Evolutionary conservation across 2,888 invertebrate species (phyloP).

Genomic region (Drosophila suboccidentalis): DNA sequence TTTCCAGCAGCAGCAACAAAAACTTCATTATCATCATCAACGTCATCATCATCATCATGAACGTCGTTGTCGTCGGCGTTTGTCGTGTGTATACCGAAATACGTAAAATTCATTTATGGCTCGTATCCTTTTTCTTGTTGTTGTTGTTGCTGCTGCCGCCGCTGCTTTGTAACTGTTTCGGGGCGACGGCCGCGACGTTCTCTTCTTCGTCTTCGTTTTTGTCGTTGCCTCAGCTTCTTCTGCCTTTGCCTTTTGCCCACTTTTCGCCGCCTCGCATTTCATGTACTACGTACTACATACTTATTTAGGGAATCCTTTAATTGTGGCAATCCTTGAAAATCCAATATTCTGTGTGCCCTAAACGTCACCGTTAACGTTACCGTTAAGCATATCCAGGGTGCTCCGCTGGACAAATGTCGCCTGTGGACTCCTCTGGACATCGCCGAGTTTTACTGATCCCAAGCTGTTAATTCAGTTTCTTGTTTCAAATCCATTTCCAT

Average conservation of each 20-base stretch:
- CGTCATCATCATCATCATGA: constrained; percentile 23
- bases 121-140: constrained; percentile 58
- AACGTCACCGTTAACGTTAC: constrained; percentile 12
- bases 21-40: constrained; percentile 36
- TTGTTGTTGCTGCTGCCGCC: constrained; percentile 24
- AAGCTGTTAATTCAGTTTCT: constrained; percentile 11
- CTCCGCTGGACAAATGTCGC: constrained; percentile 44
- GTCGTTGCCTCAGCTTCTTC: constrained; percentile 11
- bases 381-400: constrained; percentile 35
- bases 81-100: constrained; percentile 82
- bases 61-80: constrained; percentile 46
- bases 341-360: constrained; percentile 23
- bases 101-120: constrained; percentile 77
- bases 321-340: constrained; percentile 31
- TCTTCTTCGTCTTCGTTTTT: constrained; percentile 2
- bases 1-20: constrained; percentile 47
- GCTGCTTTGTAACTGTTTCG: constrained; percentile 72
- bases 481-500: constrained; percentile 2
- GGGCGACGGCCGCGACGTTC: constrained; percentile 64
- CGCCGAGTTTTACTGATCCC: constrained; percentile 30
- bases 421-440: neutral
- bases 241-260: constrained; percentile 15
- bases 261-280: constrained; percentile 30
- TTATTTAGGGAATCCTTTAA: constrained; percentile 32
- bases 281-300: constrained; percentile 34